These are phyloP conservation scores for Haliclystus octoradiatus DNA, from an alignment of 30 jellyfish, hydroid and myxozoan genomes.

Conservation along the genomic window DNA sequence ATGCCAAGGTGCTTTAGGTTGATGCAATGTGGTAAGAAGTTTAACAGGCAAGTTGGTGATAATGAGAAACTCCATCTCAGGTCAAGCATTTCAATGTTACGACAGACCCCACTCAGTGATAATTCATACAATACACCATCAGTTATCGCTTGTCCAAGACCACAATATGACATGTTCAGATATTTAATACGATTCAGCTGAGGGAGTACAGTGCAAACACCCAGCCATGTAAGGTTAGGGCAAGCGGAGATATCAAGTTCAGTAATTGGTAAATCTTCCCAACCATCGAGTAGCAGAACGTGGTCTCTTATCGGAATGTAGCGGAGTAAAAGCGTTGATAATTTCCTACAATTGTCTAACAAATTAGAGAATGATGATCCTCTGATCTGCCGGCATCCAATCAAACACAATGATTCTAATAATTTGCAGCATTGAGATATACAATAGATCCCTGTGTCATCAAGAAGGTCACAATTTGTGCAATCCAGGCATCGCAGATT, in stretches of 20 bases:
- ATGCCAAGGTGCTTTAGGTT: constrained; percentile 61
- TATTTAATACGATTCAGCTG: constrained; percentile 57
- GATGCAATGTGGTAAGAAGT: constrained; percentile 49
- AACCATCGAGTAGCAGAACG: constrained; percentile 40
- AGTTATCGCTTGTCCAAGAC: constrained; percentile 89
- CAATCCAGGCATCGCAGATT: constrained; percentile 47
- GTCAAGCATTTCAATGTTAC: constrained; percentile 69
- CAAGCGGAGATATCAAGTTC: constrained; percentile 98
- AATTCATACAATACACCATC: constrained; percentile 52
- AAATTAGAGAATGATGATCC: constrained; percentile 67
- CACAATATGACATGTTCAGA: constrained; percentile 89
- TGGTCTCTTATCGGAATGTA: constrained; percentile 60
- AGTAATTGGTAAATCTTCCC: constrained; percentile 62
- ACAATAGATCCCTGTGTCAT: constrained; percentile 45
- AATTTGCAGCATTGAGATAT: constrained; percentile 43
- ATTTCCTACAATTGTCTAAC: constrained; percentile 37
- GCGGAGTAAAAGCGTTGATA: constrained; percentile 65
- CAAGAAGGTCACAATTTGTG: constrained; percentile 64
- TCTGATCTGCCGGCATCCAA: constrained; percentile 75
- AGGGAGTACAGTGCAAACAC: constrained; percentile 45
- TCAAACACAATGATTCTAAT: constrained; percentile 62
- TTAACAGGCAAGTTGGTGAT: constrained; percentile 30
- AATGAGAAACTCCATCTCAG: constrained; percentile 83
- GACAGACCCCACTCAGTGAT: constrained; percentile 28
- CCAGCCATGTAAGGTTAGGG: constrained; percentile 74